phyloP scores from a whole-genome alignment of 2,797 vertebrate species.

The Lutjanus argentimaculatus region DNA sequence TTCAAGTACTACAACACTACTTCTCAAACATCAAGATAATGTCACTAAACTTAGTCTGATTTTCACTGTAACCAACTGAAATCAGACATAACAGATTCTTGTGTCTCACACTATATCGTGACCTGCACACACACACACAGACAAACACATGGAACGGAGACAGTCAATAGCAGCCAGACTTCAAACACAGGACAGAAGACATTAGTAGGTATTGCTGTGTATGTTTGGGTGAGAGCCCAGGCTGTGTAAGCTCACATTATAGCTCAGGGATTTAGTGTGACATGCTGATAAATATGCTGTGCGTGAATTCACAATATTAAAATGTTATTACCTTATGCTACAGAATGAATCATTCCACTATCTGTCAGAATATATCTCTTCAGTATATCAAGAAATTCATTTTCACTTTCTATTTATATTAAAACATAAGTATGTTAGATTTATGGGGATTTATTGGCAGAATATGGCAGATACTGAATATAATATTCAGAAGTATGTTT shows the following conservation, averaged over 20 bases:
- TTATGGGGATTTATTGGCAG: too few relatives aligned
- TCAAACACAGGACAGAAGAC: not conserved
- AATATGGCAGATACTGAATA: too few relatives aligned
- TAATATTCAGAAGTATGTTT: too few relatives aligned
- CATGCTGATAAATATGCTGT: not conserved
- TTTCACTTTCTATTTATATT: not conserved
- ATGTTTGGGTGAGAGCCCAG: not conserved
- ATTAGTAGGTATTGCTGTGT: not conserved
- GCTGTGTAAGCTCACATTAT: not conserved
- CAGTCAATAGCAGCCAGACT: not conserved
- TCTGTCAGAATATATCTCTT: not conserved
- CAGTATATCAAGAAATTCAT: not conserved
- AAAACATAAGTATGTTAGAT: not conserved
- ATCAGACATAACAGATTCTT: not conserved
- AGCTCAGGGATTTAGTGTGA: not conserved
- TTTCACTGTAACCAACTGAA: not conserved
- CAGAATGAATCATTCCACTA: not conserved
- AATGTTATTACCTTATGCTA: not conserved
- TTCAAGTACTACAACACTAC: too few relatives aligned
- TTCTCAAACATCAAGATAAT: not conserved
- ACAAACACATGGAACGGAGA: not conserved
- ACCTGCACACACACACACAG: not conserved
- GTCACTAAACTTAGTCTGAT: not conserved
- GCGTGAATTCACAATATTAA: slow-evolving; percentile 1
- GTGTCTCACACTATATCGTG: not conserved